These are phyloP conservation scores for Elysia chlorotica DNA, from an alignment of 1,140 invertebrate genomes.

Conservation along the genomic window DNA sequence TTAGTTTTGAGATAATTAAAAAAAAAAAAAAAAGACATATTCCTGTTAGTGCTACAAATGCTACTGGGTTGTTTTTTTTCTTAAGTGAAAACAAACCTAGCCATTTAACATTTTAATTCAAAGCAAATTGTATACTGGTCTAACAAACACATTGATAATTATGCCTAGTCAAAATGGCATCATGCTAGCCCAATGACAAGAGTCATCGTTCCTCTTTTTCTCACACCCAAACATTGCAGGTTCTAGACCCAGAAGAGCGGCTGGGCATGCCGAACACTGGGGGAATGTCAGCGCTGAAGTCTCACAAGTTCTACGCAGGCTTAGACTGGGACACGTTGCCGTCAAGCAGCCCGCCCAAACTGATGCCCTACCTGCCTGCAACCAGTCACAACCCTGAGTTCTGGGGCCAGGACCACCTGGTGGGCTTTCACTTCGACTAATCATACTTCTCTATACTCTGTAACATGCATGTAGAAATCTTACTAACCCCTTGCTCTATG, in stretches of 20 bases:
- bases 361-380: slow-evolving; percentile 83
- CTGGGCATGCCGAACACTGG: slow-evolving; percentile 74
- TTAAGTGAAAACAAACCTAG: too few species aligned
- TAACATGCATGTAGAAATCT: too few species aligned
- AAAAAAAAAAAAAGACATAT: too few species aligned
- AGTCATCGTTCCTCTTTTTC: background rate
- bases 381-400: slow-evolving; percentile 73
- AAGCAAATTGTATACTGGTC: too few species aligned
- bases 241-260: slow-evolving; percentile 73
- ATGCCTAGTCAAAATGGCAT: background rate
- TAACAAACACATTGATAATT: too few species aligned
- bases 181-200: background rate
- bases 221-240: slow-evolving; percentile 33
- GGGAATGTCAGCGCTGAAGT: slow-evolving; percentile 80
- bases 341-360: slow-evolving; percentile 75
- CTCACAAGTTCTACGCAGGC: slow-evolving; percentile 83
- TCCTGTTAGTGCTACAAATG: too few species aligned
- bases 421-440: slow-evolving; percentile 21
- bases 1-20: too few species aligned
- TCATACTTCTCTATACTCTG: too few species aligned
- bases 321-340: slow-evolving; percentile 84
- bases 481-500: too few species aligned
- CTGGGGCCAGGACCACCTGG: slow-evolving; percentile 58
- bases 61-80: too few species aligned
- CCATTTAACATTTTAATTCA: too few species aligned